Evolutionary conservation across 1,140 invertebrate genomes (phyloP).

Genomic region (Sycophila sp.): DNA sequence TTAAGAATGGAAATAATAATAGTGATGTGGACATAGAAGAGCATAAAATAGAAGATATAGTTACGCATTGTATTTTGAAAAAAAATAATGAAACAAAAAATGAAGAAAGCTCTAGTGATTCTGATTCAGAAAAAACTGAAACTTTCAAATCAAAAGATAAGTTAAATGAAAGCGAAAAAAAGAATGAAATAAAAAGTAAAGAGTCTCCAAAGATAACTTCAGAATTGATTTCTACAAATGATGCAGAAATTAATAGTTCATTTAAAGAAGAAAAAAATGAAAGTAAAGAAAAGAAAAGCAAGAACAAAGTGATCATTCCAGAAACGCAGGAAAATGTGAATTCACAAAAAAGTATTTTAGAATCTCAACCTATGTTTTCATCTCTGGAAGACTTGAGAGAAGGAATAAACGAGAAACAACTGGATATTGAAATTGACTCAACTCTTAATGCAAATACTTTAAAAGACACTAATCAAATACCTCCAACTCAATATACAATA

Average conservation of each 20-base stretch:
- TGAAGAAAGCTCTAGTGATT: no score
- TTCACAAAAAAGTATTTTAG: background rate
- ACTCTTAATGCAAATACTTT: background rate
- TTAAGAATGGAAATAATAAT: background rate
- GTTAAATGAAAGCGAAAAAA: background rate
- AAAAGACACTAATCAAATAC: background rate
- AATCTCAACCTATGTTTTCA: conserved; percentile 26
- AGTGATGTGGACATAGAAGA: conserved; percentile 2
- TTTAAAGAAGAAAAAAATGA: background rate
- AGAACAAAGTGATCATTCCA: background rate
- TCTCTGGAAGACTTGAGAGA: background rate
- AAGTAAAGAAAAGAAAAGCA: background rate
- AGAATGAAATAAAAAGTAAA: background rate
- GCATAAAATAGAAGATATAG: background rate
- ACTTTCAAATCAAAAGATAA: background rate
- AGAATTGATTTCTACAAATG: no score
- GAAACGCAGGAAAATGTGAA: conserved; percentile 1
- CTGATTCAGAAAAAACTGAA: background rate
- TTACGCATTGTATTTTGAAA: background rate
- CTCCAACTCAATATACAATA: background rate
- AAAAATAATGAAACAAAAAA: background rate
- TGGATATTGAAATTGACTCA: background rate
- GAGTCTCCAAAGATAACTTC: background rate
- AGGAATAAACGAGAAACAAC: background rate
- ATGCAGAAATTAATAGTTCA: no score